These are phyloP conservation scores for Hoplodrina blanda DNA, from an alignment of 2,888 invertebrate species.

Conservation along the genomic window DNA sequence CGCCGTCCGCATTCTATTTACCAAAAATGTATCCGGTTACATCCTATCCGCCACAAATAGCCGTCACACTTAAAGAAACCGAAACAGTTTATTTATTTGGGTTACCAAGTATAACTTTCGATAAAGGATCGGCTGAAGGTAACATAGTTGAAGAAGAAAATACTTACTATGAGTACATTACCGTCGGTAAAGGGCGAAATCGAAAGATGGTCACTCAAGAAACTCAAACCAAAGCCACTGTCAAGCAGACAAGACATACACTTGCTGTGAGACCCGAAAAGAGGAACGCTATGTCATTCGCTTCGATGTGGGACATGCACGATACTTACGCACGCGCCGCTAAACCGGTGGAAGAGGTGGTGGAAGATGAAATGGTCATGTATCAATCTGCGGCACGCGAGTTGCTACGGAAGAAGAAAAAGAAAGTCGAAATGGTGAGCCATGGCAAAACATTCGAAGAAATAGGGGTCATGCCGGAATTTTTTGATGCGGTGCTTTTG, in stretches of 20 bases:
- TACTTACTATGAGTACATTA: slow-evolving; percentile 92
- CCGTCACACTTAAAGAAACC: slow-evolving; percentile 92
- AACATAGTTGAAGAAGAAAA: slow-evolving; percentile 91
- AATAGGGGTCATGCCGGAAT: slow-evolving; percentile 79
- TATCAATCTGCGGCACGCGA: slow-evolving; percentile 81
- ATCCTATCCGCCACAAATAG: slow-evolving; percentile 90
- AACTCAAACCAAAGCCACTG: slow-evolving; percentile 92
- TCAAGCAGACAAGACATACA: slow-evolving; percentile 92
- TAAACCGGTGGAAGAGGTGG: slow-evolving; percentile 70
- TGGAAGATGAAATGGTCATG: slow-evolving; percentile 86
- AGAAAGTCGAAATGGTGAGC: slow-evolving; percentile 25
- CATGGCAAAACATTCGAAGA: slow-evolving; percentile 76
- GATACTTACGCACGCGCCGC: slow-evolving; percentile 91
- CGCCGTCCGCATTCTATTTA: slow-evolving; percentile 85
- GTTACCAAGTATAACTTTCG: slow-evolving; percentile 91
- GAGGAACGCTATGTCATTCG: slow-evolving; percentile 91
- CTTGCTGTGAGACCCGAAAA: slow-evolving; percentile 89
- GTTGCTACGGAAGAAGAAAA: slow-evolving; percentile 76
- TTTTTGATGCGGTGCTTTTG: slow-evolving; percentile 92
- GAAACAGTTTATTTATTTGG: slow-evolving; percentile 92
- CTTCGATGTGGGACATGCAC: slow-evolving; percentile 95
- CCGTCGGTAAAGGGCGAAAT: slow-evolving; percentile 92
- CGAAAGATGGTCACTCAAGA: slow-evolving; percentile 92
- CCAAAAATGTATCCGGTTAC: slow-evolving; percentile 76
- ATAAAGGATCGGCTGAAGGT: slow-evolving; percentile 91